Evolutionary conservation across 35 echinoderm and acorn worm genomes (phyloP).

Genomic region (Patiria miniata): DNA sequence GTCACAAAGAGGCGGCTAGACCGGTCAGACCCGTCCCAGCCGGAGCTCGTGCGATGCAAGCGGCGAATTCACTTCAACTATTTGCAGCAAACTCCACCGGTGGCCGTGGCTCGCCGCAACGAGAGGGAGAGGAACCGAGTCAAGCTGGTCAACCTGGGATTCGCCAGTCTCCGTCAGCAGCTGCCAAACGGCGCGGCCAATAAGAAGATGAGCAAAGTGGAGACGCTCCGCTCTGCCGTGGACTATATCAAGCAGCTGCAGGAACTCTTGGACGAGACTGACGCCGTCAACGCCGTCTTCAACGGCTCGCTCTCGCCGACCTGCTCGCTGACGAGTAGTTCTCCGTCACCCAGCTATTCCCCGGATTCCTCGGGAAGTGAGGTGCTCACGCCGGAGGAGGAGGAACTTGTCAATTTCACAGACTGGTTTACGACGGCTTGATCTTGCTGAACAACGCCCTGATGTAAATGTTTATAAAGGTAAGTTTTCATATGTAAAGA

Average conservation of each 20-base stretch:
- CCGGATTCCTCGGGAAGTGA: slow-evolving; percentile 52
- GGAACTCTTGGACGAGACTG: slow-evolving; percentile 81
- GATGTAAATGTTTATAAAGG: not conserved
- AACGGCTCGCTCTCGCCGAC: slow-evolving; percentile 65
- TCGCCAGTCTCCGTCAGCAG: slow-evolving; percentile 80
- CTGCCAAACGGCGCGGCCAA: slow-evolving; percentile 87
- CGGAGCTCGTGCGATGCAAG: slow-evolving; percentile 79
- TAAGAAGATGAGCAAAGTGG: slow-evolving; percentile 99
- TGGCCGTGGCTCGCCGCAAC: slow-evolving; percentile 81
- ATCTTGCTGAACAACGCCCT: not conserved
- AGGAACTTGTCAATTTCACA: slow-evolving; percentile 81
- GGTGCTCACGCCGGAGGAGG: slow-evolving; percentile 85
- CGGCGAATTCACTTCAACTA: slow-evolving; percentile 76
- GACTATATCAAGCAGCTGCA: slow-evolving; percentile 92
- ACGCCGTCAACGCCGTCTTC: slow-evolving; percentile 93
- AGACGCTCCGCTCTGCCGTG: slow-evolving; percentile 88
- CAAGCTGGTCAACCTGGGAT: slow-evolving; percentile 90
- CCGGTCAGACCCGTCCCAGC: slow-evolving; percentile 29
- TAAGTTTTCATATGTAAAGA: not conserved
- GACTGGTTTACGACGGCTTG: slow-evolving; percentile 67
- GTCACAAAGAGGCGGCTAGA: slow-evolving; percentile 36
- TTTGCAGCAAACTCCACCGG: slow-evolving; percentile 72
- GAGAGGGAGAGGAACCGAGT: slow-evolving; percentile 91
- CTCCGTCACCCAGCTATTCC: slow-evolving; percentile 69
- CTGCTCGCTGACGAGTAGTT: slow-evolving; percentile 36